Percentiles rank a stretch among this genome's conserved stretches.
Evolutionary conservation across 2,113 vertebrate genomes (phyloP).

Genomic region (Platichthys stellatus): DNA sequence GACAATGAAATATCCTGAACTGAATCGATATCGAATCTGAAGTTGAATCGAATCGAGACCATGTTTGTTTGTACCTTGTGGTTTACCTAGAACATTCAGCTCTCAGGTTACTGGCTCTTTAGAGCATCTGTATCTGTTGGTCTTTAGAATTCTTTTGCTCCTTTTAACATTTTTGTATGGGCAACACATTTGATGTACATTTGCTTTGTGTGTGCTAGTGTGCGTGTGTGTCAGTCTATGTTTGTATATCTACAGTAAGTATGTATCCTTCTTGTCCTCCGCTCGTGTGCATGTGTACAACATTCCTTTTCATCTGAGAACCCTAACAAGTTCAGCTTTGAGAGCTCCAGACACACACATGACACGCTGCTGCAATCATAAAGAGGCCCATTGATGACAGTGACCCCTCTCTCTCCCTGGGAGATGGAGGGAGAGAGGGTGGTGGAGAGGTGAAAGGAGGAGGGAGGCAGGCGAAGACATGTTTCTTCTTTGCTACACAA

Average conservation of each 20-base stretch:
- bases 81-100: constrained; percentile 5
- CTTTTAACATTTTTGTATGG: neutral
- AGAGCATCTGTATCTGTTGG: neutral
- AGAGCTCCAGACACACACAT: constrained; percentile 56
- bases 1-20: no score
- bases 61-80: neutral
- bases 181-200: neutral
- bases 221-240: neutral
- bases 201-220: neutral
- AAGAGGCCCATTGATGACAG: constrained; percentile 71
- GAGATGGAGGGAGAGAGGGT: constrained; percentile 40
- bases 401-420: constrained; percentile 57
- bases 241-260: constrained; percentile 6
- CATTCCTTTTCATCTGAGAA: constrained; percentile 39
- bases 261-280: constrained; percentile 7
- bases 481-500: constrained; percentile 45
- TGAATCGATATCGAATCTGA: no score
- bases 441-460: constrained; percentile 28
- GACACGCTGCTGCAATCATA: constrained; percentile 53
- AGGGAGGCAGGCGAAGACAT: constrained; percentile 52
- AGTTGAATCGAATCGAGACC: no score
- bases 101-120: neutral
- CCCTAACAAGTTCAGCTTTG: constrained; percentile 60
- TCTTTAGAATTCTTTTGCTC: neutral
- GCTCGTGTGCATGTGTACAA: constrained; percentile 21